Evolutionary conservation across 1,140 invertebrate species (phyloP), one percentile per base, ranked within the genome.

Genomic region (Drosophila baimaii): DNA sequence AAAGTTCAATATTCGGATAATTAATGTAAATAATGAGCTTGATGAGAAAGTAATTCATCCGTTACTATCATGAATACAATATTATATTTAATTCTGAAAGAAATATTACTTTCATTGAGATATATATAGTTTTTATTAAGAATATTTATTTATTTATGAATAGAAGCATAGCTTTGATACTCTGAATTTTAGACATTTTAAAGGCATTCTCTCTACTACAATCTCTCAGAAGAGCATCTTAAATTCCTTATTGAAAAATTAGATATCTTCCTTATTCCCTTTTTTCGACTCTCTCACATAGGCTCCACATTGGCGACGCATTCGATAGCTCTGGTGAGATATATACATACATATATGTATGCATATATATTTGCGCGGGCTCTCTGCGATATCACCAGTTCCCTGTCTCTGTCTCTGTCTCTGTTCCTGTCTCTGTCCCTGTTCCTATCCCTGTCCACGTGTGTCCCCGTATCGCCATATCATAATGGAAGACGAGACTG

Each of bases 401-500:
- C 57, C 37, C n/a, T 35, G n/a, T 21, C 31, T 39, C 47, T 6
- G 51, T 35, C 58, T 17, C 47, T 7, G 47, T 46, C 47, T 25
- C 35, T 23, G 21, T 25, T 35, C 23, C 52, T 0, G 27, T 10
- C 51, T 27, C 47, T 49, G 47, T 2, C 13, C 35, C 12, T 35
- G 29, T 33, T 12, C 62, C 37, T 33, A 29, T 33, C 29, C 17
- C 43, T 69, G 76, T 86, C 80, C 72, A 79, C 84, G 84, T 88
- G 81, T 81, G 68, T 69, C 65, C 62, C 44, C 79, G 54, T 92
- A 92, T 92, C 91, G 79, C 64, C 69, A 76, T 85, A 92, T 92
- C 91, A 91, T 92, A 92, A 92, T 92, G 91, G 91, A 92, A 92
- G 91, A 92, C 90, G 91, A 92, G 91, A 92, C 91, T 91, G 79